Base-by-base conservation (phyloP, 2,888 invertebrate species). In the Synanthedon vespiformis region DNA sequence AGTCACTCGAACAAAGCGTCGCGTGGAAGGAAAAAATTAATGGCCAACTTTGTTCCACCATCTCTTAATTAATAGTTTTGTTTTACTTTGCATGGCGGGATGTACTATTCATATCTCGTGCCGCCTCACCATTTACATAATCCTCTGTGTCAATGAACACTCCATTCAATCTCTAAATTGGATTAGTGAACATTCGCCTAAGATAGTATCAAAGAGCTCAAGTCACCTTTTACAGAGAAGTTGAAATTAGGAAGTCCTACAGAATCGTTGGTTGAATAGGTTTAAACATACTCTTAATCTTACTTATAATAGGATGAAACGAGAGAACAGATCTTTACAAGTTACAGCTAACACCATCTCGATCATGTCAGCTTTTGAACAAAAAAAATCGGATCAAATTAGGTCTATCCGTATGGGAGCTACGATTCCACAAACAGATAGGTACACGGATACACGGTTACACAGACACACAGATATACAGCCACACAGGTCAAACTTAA, bases 1-100 rank as follows among this genome's bases (percentile, higher is more conserved):
- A 64, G 61, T 67, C 61, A 63, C 61, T 58, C 56, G 57, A 61
- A 64, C 63, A 61, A 61, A 62, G 63, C 56, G 62, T 58, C 62
- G 62, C 54, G 53, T 18, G 48, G 14, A 8, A 48, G 13, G 48
- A 57, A 60, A 52, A 59, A 60, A 59, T 57, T 57, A 59, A 60
- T 57, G 57, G 61, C 47, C 57, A 63, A 61, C 57, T 60, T 58
- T 62, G 56, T 54, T 22, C 54, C 54, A 57, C 57, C 56, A 61
- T 59, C 60, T 63, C 54, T 49, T 52, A 57, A 59, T 55, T 57
- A 56, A 51, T 55, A 55, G 54, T 55, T 56, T 53, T 48, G 18
- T 48, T 48, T 48, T 48, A 48, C 44, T 44, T 44, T 44, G 44
- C 6, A 44, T 13, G 13, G 13, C 44, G 13, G 44, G 14, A 44